Base-by-base conservation (phyloP, 2,113 vertebrate genomes). In the Cygnus atratus region DNA sequence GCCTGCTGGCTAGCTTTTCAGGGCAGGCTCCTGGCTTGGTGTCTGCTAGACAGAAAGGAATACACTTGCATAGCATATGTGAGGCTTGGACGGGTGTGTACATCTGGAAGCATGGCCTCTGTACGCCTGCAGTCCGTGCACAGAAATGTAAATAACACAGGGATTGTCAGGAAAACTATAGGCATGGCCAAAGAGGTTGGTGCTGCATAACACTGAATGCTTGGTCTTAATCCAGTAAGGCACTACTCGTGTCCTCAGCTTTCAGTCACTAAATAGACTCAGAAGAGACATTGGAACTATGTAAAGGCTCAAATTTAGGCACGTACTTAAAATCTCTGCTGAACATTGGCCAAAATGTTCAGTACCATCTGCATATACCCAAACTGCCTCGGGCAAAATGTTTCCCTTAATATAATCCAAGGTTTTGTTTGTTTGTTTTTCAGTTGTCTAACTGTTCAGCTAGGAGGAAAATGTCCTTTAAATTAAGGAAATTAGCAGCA, bases 391-490 rank as follows among this genome's bases (percentile, higher is more conserved):
- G 95, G 94, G 91, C 89, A 88, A 93, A 97, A 92, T 85, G 92
- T 93, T 94, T 96, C 87, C 91, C 71, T 92, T 94, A 94, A 91
- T 78, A 74, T 89, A 96, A 95, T 95, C 91, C 90, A 93, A 96
- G 97, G 97, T 96, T 96, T 93, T 93, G 82, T 96, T 95, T 95
- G 91, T 87, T 97, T 97, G 95, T 50, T 95, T 93, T 81, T 54
- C 82, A 74, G 73, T 76, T 94, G 87, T 85, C 81, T 63, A 79
- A 90, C 28, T 80, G 46, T 92, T 96, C 41, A 1, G 58, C 91
- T 87, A 77, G 74, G 90, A 92, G 77, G 44, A 62, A 95, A 95
- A 86, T 15, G 62, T 79, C 86, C 89, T 91, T 83, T 83, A 93
- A 92, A 86, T 89, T 90, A 89, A 89, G 83, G 91, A 91, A 96